Evolutionary conservation across 1,140 invertebrate species (phyloP), one percentile per base, ranked within the genome.

Genomic region (Lysiphlebus fabarum): DNA sequence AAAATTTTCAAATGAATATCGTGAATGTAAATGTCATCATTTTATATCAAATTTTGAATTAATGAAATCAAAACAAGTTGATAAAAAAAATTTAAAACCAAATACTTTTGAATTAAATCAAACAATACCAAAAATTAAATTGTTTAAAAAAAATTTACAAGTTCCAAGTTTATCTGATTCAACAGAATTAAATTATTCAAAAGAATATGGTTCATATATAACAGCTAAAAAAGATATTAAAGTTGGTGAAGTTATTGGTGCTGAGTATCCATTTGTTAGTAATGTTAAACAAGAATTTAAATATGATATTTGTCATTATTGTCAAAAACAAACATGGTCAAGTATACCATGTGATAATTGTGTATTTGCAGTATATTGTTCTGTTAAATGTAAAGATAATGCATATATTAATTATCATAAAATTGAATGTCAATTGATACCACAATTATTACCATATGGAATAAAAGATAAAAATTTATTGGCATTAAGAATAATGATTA

Each of bases 161-260:
- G 78, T 85, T 70, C 73, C 82, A 37, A 81, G 80, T 65, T 84
- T 87, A 1, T 84, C 83, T 9, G 75, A 82, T 59, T 83, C 82
- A 57, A 62, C 90, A 37, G 74, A 81, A 70, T 74, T 91, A 41
- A 72, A 81, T 12, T 82, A 82, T 59, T 79, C 70, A 38, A 62
- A 82, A 58, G 73, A 78, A 44, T 82, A 83, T 70, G 89, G 89
- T 1, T 80, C 88, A 55, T 85, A 86, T 67, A 74, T 91, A 41
- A 72, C 87, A 34, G 85, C 88, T 2, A 82, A 79, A 14, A 79
- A 81, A 58, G 81, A 89, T 67, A 83, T 91, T 58, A 70, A 76
- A 61, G 81, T 86, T n/a, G 92, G 92, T 1, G 89, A 95, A 76
- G 78, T 92, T 34, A 65, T 96, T n/a, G 86, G 86, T 40, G 78